These are phyloP conservation scores for Periplaneta americana DNA, from an alignment of 1,140 invertebrate genomes.

Conservation along the genomic window DNA sequence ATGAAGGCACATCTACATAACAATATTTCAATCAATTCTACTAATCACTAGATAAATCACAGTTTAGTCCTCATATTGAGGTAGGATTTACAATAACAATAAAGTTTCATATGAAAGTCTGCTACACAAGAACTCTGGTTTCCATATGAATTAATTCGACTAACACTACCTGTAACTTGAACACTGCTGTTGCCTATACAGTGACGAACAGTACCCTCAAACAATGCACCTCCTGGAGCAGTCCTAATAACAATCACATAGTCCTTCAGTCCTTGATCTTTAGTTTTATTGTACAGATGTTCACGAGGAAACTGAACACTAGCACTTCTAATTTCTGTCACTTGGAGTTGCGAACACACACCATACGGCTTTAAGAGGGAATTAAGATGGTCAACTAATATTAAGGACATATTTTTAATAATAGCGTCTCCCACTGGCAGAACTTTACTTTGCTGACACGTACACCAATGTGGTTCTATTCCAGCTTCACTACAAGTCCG, in stretches of 20 bases:
- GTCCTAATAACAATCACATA: slow-evolving; percentile 61
- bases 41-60: background rate
- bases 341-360: slow-evolving; percentile 47
- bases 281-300: slow-evolving; percentile 12
- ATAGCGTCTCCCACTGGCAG: background rate
- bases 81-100: slow-evolving; percentile 59
- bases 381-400: slow-evolving; percentile 59
- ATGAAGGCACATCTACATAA: background rate
- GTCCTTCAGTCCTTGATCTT: slow-evolving; percentile 39
- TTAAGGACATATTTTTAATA: slow-evolving; percentile 23
- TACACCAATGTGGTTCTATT: slow-evolving; percentile 79
- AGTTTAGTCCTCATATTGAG: background rate
- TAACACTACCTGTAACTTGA: slow-evolving; percentile 56
- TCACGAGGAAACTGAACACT: slow-evolving; percentile 34
- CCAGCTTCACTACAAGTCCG: slow-evolving; percentile 68
- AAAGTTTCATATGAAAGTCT: slow-evolving; percentile 67
- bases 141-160: slow-evolving; percentile 76
- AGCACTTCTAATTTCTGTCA: slow-evolving; percentile 48
- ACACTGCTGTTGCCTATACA: slow-evolving; percentile 26
- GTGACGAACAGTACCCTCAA: slow-evolving; percentile 63
- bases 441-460: slow-evolving; percentile 57
- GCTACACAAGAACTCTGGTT: slow-evolving; percentile 71
- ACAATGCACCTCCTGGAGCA: slow-evolving; percentile 61
- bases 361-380: slow-evolving; percentile 38
- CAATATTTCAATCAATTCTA: background rate